These are phyloP conservation scores for Dasypus novemcinctus DNA, from an alignment of 2,113 vertebrate genomes.

Conservation along the genomic window DNA sequence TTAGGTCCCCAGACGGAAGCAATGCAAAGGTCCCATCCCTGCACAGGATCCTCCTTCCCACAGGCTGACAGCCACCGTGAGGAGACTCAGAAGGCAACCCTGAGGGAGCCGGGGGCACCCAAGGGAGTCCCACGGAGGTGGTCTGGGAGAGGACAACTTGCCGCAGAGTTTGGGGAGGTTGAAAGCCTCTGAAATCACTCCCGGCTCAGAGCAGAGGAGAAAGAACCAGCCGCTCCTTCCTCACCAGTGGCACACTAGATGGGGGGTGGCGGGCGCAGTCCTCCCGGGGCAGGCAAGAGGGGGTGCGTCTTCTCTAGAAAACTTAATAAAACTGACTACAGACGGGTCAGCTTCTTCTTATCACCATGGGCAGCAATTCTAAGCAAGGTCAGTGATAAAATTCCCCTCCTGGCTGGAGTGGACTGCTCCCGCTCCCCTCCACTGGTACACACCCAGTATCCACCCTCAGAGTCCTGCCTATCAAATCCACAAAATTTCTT, in stretches of 20 bases:
- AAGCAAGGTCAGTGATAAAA: neutral
- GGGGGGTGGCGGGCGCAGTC: no score
- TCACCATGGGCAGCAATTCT: neutral
- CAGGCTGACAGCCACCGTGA: neutral
- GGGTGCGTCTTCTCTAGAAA: neutral
- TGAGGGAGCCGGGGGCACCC: neutral
- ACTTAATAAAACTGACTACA: neutral
- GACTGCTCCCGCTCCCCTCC: neutral
- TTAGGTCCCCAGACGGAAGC: neutral
- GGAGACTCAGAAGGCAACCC: neutral
- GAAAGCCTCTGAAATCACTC: neutral
- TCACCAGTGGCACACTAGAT: neutral
- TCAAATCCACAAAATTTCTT: neutral
- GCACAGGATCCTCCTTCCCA: neutral
- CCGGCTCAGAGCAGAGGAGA: neutral
- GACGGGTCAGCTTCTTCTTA: neutral
- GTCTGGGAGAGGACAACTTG: neutral
- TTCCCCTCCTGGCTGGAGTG: neutral
- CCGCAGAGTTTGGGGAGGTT: neutral
- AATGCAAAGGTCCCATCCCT: neutral
- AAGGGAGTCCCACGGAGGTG: neutral
- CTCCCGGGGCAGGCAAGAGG: neutral
- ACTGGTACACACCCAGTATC: neutral
- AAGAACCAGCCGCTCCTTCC: neutral
- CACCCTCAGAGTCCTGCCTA: neutral